Percentiles rank a stretch among this genome's conserved stretches.
phyloP scores from a whole-genome alignment of 2,797 vertebrate species.

The Sebastes vulpes region DNA sequence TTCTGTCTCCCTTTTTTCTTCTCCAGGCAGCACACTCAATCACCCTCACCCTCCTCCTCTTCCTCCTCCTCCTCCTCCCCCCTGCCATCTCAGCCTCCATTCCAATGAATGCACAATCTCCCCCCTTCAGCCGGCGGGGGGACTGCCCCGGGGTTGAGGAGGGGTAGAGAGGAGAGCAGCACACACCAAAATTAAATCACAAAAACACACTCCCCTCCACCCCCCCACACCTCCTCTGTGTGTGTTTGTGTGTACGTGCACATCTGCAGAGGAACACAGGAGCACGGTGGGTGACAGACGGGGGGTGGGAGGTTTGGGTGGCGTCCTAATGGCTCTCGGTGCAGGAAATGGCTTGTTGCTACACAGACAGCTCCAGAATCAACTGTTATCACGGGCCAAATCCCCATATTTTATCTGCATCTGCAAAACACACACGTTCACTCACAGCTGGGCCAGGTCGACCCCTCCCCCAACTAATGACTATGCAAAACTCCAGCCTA shows the following conservation, averaged over 20 bases:
- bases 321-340: constrained; percentile 52
- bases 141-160: constrained; percentile 67
- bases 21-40: constrained; percentile 83
- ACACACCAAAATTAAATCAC: constrained; percentile 70
- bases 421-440: constrained; percentile 35
- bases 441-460: constrained; percentile 34
- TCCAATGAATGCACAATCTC: constrained; percentile 82
- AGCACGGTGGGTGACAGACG: constrained; percentile 46
- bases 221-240: neutral
- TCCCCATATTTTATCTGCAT: constrained; percentile 54
- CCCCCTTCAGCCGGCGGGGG: constrained; percentile 68
- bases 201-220: constrained; percentile 32
- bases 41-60: constrained; percentile 51
- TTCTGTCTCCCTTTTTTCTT: constrained; percentile 73
- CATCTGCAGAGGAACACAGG: constrained; percentile 77
- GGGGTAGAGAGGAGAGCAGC: constrained; percentile 49
- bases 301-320: constrained; percentile 42
- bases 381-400: constrained; percentile 55
- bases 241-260: constrained; percentile 59
- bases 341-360: constrained; percentile 76
- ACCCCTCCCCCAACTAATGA: constrained; percentile 53
- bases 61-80: constrained; percentile 11
- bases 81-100: constrained; percentile 74
- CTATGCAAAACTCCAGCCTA: constrained; percentile 57
- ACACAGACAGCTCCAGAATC: constrained; percentile 60